Percentiles rank a stretch among this genome's conserved stretches.
Conservation (phyloP, 2,888 invertebrate species). For the Pachycephus smyrnensis region DNA sequence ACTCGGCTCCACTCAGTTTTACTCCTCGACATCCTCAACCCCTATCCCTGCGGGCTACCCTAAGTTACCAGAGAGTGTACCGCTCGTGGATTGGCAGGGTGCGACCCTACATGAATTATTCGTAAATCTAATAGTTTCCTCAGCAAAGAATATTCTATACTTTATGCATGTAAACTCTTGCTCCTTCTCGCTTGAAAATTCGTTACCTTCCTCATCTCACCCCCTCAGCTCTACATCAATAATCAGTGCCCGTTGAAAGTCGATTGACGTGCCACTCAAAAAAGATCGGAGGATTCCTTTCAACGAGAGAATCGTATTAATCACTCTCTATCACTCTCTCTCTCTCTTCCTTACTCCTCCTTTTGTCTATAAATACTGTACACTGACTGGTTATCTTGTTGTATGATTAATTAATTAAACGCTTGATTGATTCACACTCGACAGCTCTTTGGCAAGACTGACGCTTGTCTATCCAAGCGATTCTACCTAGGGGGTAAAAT, state of each 20-base stretch:
- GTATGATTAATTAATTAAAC: background rate
- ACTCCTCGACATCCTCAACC: background rate
- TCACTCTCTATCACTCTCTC: background rate
- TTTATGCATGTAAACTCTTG: background rate
- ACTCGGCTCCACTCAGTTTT: background rate
- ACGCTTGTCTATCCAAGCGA: background rate
- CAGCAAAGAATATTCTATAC: background rate
- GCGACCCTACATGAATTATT: constrained; percentile 49
- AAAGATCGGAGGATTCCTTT: background rate
- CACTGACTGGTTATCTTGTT: background rate
- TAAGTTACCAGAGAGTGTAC: constrained; percentile 5
- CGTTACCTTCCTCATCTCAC: background rate
- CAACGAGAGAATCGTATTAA: background rate
- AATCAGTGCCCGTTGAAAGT: background rate
- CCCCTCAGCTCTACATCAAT: background rate
- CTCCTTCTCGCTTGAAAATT: background rate
- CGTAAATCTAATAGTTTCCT: constrained; percentile 46
- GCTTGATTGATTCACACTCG: background rate
- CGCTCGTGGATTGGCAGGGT: constrained; percentile 37
- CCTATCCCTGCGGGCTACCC: constrained; percentile 5
- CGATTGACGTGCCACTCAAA: background rate
- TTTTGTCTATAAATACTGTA: background rate
- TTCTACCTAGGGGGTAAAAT: background rate
- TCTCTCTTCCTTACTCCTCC: background rate
- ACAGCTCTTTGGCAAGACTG: background rate